These are phyloP conservation scores for Epistrophe grossulariae DNA, from an alignment of 2,888 invertebrate genomes.

Conservation along the genomic window DNA sequence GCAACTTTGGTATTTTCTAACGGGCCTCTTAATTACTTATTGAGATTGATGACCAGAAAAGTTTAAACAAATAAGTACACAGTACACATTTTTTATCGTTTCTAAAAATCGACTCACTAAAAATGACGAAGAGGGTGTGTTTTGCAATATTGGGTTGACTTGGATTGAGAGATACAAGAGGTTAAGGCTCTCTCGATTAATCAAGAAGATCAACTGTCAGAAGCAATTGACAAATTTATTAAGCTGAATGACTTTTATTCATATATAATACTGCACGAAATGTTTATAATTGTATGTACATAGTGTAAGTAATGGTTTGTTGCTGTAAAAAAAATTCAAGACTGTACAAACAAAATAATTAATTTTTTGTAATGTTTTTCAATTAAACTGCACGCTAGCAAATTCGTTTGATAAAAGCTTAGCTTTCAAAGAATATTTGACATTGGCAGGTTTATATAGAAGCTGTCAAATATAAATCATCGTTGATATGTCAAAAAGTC, in stretches of 20 bases:
- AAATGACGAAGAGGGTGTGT: slow-evolving; percentile 6
- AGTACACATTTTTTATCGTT: not conserved
- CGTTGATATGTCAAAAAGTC: not conserved
- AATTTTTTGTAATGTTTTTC: not conserved
- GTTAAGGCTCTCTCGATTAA: slow-evolving; percentile 21
- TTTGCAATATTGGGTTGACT: not conserved
- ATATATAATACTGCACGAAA: not conserved
- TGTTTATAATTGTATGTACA: not conserved
- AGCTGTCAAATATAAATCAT: slow-evolving; percentile 3
- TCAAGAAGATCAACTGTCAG: slow-evolving; percentile 6
- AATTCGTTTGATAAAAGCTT: not conserved
- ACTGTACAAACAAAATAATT: slow-evolving; percentile 9
- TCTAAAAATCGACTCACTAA: slow-evolving; percentile 1
- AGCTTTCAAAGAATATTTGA: not conserved
- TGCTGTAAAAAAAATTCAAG: not conserved
- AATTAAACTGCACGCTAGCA: not conserved
- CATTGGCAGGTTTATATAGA: not conserved
- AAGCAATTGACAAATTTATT: slow-evolving; percentile 10
- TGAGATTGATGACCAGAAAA: slow-evolving; percentile 24
- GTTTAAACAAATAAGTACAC: not conserved
- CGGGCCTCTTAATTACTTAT: slow-evolving; percentile 7
- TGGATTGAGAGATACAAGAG: not conserved
- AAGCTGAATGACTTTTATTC: not conserved
- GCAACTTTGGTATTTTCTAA: slow-evolving; percentile 5
- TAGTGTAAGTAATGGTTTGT: not conserved